phyloP scores from a whole-genome alignment of 2,888 invertebrate genomes.

The Chrysotoxum bicinctum region DNA sequence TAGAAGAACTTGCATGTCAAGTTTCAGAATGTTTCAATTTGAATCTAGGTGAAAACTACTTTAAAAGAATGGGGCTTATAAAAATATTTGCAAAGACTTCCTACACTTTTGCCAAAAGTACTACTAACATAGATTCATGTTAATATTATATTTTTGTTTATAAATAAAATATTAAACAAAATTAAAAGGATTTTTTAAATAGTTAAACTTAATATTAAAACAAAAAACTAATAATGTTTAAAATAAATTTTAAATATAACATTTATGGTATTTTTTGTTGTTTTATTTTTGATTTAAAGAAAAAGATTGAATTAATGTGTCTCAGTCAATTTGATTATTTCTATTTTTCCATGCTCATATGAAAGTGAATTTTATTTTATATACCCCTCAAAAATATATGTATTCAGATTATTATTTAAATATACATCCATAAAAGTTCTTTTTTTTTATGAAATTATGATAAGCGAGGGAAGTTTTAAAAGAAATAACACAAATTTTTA shows the following conservation, averaged over 20 bases:
- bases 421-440: not conserved
- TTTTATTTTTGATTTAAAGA: not conserved
- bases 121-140: not conserved
- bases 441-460: not conserved
- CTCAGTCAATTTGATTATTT: constrained; percentile 56
- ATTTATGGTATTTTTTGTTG: not conserved
- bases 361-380: constrained; percentile 5
- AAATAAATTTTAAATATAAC: not conserved
- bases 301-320: not conserved
- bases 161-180: not conserved
- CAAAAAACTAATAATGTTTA: not conserved
- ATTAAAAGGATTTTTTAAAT: not conserved
- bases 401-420: not conserved
- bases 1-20: too few relatives aligned
- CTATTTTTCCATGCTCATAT: not conserved
- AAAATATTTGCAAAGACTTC: not conserved
- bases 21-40: too few relatives aligned
- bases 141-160: not conserved
- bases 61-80: not conserved
- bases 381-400: not conserved
- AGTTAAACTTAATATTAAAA: not conserved
- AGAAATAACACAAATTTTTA: constrained; percentile 3
- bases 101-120: constrained; percentile 26
- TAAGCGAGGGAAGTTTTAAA: not conserved
- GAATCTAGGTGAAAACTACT: too few relatives aligned